These are phyloP conservation scores for Epinotia demarniana DNA, from an alignment of 2,888 invertebrate genomes.

Conservation along the genomic window DNA sequence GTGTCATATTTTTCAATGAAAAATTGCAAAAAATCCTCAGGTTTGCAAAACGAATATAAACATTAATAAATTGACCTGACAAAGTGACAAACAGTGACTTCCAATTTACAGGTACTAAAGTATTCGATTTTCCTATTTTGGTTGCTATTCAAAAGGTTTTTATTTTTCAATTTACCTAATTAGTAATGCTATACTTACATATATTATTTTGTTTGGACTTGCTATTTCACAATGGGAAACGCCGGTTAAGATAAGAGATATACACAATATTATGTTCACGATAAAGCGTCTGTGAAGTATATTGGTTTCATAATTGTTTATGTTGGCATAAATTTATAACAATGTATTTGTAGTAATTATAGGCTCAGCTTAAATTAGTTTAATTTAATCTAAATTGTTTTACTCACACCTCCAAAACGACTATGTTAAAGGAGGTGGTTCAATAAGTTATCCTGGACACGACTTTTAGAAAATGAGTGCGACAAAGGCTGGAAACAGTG, in stretches of 20 bases:
- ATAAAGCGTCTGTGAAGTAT: too few species aligned
- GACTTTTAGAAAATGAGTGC: too few species aligned
- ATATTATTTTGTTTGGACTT: neutral
- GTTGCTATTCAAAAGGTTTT: neutral
- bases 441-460: too few species aligned
- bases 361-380: too few species aligned
- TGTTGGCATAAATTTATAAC: too few species aligned
- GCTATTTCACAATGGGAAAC: neutral
- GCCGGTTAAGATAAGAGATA: constrained; percentile 7
- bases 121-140: neutral
- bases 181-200: neutral
- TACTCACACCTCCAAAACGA: too few species aligned
- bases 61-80: neutral
- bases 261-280: neutral
- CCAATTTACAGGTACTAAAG: neutral
- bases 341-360: too few species aligned
- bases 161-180: neutral
- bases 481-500: too few species aligned
- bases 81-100: neutral
- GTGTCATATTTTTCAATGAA: neutral
- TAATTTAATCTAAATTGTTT: too few species aligned
- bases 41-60: neutral
- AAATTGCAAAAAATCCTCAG: neutral
- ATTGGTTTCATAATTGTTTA: too few species aligned
- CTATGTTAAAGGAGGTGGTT: too few species aligned